Evolutionary conservation across 2,888 invertebrate genomes (phyloP).

Genomic region (Epistrophe grossulariae): DNA sequence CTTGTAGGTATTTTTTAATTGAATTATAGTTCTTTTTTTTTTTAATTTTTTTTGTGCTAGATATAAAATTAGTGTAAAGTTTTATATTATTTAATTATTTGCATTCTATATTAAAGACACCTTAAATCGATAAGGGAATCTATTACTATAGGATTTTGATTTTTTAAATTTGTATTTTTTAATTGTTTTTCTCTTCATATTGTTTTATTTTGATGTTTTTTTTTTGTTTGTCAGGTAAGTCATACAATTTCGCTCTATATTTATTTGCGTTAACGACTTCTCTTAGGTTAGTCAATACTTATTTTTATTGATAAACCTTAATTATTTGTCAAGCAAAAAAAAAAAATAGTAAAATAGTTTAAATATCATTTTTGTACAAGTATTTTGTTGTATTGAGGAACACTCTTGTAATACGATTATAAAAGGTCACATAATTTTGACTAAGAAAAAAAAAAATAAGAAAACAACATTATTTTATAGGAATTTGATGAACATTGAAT

Average conservation of each 20-base stretch:
- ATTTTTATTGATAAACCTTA: conserved; percentile 6
- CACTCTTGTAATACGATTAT: conserved; percentile 72
- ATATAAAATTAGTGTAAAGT: not conserved
- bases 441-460: conserved; percentile 31
- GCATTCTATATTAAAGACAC: conserved; percentile 2
- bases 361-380: conserved; percentile 36
- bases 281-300: conserved; percentile 15
- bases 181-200: not conserved
- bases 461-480: conserved; percentile 31
- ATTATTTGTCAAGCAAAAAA: not conserved
- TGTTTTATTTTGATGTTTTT: not conserved
- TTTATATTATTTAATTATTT: not conserved
- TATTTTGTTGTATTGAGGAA: conserved; percentile 55
- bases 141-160: too few relatives aligned
- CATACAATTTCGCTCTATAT: conserved; percentile 8
- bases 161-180: not conserved
- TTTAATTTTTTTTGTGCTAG: conserved; percentile 10
- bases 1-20: not conserved
- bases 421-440: conserved; percentile 54
- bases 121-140: not conserved
- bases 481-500: conserved; percentile 42
- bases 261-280: conserved; percentile 23
- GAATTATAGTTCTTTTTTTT: not conserved
- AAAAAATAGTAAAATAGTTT: not conserved
- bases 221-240: conserved; percentile 54